Base-by-base conservation (phyloP, 2,113 vertebrate species). In the Heteronetta atricapilla region DNA sequence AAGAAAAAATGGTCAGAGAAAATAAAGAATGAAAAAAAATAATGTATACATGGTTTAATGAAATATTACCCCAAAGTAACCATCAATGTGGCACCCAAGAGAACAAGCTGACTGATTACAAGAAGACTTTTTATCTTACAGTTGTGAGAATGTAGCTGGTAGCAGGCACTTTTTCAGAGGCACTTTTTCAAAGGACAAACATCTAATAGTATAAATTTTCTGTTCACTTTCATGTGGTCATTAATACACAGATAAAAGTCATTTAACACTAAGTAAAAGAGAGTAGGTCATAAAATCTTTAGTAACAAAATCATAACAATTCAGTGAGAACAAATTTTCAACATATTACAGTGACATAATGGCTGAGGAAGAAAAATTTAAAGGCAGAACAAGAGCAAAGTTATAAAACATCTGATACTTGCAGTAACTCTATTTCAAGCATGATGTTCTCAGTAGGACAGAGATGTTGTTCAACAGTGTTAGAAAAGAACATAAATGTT, bases 401-500 rank as follows among this genome's bases (percentile, higher is more conserved):
- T 63, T 76, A 53, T 60, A 73, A 91, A 69, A 13, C 10, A 63
- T 68, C 28, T 69, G 28, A 42, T 86, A 82, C 67, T 84, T 94
- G 23, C 13, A 86, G 44, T 76, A 75, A 8, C 17, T 92, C 62
- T 75, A 3, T 93, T 93, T 90, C 74, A 91, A 78, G 28, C 44
- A 62, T 58, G 6, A 62, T 53, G 21, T 76, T 91, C n/a, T 87
- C 29, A 42, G 26, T 55, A 64, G 11, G n/a, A 85, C 31, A 80
- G 72, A 85, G 62, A 68, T 66, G 66, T 63, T 88, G 38, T 84
- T 95, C 69, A 74, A 44, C 60, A 56, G 6, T 66, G 29, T 38
- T 53, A 31, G 50, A 86, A 95, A 83, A 36, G 44, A 40, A 88
- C n/a, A 87, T 76, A 93, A 93, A 90, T 50, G 46, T 46, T 86